phyloP scores from a whole-genome alignment of 2,113 vertebrate species.

The Bos indicus region DNA sequence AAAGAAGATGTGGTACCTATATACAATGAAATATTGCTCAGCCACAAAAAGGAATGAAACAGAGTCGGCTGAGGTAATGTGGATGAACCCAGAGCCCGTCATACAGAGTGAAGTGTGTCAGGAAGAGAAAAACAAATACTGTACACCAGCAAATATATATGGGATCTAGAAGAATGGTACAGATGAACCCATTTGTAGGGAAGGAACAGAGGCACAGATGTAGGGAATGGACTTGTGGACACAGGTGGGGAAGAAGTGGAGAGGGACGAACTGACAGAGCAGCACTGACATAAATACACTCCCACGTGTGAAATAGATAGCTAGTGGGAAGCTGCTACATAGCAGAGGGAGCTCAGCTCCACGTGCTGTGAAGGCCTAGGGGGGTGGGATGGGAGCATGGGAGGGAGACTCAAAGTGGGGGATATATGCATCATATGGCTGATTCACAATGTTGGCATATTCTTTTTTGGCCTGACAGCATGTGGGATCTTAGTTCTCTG shows the following conservation, averaged over 20 bases:
- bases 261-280: not conserved
- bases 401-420: not conserved
- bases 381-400: not conserved
- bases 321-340: not conserved
- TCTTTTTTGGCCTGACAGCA: not conserved
- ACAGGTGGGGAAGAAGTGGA: not conserved
- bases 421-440: not conserved
- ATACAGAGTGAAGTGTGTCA: not conserved
- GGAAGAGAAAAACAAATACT: not conserved
- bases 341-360: not conserved
- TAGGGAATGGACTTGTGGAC: not conserved
- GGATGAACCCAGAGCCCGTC: not conserved
- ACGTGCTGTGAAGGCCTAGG: accelerated
- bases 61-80: not conserved
- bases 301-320: not conserved
- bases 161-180: not conserved
- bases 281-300: not conserved
- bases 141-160: not conserved
- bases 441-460: not conserved
- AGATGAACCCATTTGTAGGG: not conserved
- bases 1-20: not conserved
- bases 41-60: not conserved
- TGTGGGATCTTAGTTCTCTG: not conserved
- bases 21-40: not conserved
- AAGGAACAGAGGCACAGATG: not conserved